These are phyloP conservation scores for Forbesichthys papilliferus DNA, from an alignment of 2,113 vertebrate species.

Conservation along the genomic window DNA sequence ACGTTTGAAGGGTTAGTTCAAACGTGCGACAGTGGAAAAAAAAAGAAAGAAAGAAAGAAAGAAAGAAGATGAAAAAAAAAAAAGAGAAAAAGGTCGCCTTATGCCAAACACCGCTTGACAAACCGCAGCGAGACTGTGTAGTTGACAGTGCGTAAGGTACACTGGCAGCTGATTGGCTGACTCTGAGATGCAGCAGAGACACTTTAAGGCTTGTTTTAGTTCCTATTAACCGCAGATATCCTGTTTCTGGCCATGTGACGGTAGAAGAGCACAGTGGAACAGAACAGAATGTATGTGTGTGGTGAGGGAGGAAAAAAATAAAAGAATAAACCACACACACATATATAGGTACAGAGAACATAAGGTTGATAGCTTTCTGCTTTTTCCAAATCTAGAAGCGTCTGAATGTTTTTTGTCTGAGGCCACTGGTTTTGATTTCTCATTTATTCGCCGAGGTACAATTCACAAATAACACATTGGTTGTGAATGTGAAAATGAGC, in stretches of 20 bases:
- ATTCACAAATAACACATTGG: too few relatives aligned
- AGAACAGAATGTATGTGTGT: constrained; percentile 27
- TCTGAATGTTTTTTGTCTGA: not conserved
- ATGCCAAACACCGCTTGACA: constrained; percentile 2
- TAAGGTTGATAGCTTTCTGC: too few relatives aligned
- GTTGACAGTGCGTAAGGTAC: constrained; percentile 67
- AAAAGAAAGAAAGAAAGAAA: too few relatives aligned
- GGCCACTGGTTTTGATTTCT: not conserved
- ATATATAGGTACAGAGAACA: too few relatives aligned
- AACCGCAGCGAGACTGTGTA: constrained; percentile 59
- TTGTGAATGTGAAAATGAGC: too few relatives aligned
- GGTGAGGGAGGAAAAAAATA: not conserved
- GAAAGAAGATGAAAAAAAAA: not conserved
- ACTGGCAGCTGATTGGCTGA: constrained; percentile 70
- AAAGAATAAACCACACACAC: constrained; percentile 2
- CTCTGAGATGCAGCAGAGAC: constrained; percentile 65
- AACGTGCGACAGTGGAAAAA: constrained; percentile 5
- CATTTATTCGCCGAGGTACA: too few relatives aligned
- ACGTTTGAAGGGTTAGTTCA: not conserved
- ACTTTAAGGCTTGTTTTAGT: constrained; percentile 68
- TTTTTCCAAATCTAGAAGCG: not conserved
- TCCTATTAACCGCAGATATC: constrained; percentile 83
- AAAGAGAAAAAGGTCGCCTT: not conserved
- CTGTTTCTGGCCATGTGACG: constrained; percentile 80
- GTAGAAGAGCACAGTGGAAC: constrained; percentile 41